Conservation (phyloP, 2,113 vertebrate genomes). For the Callaeas wilsoni region DNA sequence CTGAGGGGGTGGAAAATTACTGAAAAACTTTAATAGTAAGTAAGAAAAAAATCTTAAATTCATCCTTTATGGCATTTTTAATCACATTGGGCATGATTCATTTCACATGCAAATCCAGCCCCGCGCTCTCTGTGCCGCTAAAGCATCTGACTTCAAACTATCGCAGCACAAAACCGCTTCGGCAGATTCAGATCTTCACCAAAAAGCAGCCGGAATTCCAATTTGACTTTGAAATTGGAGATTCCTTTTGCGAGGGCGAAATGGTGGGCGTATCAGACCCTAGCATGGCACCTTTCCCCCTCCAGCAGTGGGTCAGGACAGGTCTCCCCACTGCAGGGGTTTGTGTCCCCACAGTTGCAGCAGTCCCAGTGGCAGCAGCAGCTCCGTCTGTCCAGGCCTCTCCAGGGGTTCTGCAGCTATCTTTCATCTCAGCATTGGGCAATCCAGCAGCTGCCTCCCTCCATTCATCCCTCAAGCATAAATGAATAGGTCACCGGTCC, state of each 20-base stretch:
- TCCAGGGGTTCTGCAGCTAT: neutral
- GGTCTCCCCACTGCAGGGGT: neutral
- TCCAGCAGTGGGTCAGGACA: neutral
- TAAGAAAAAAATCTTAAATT: constrained; percentile 22
- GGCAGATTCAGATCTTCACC: neutral
- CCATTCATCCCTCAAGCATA: neutral
- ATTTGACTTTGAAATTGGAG: neutral
- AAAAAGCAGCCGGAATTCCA: neutral
- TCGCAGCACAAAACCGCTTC: neutral
- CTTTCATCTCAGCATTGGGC: neutral
- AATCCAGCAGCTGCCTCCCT: neutral
- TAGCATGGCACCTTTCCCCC: accelerated
- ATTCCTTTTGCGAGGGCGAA: neutral
- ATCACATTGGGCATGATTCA: neutral
- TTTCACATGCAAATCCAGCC: constrained; percentile 61
- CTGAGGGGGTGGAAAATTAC: constrained; percentile 54
- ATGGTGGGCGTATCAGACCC: neutral
- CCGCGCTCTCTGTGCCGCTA: neutral
- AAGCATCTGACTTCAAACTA: constrained; percentile 44
- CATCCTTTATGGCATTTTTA: neutral
- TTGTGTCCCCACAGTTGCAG: accelerated
- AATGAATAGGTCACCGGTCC: accelerated
- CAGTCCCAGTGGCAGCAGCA: neutral
- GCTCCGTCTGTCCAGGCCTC: neutral
- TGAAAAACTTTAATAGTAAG: neutral